These are phyloP conservation scores for Prionailurus viverrinus DNA, from an alignment of 2,113 vertebrate species.

Conservation along the genomic window DNA sequence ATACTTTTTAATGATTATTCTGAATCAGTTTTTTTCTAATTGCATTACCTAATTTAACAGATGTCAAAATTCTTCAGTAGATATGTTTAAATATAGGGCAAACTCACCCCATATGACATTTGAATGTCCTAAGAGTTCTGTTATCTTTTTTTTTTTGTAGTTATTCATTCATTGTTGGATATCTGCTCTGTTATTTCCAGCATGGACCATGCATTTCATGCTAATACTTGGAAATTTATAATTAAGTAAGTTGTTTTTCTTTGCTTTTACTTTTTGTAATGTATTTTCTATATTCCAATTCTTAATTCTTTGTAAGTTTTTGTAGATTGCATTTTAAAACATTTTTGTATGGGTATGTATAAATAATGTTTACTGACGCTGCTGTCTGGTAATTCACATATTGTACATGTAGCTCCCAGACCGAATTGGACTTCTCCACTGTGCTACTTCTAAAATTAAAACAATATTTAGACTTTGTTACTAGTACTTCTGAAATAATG, in stretches of 20 bases:
- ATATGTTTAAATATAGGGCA: not conserved
- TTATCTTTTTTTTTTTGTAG: constrained; percentile 84
- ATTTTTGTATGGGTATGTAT: not conserved
- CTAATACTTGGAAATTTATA: constrained; percentile 98
- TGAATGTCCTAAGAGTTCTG: constrained; percentile 47
- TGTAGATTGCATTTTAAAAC: constrained; percentile 37
- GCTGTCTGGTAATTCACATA: not conserved
- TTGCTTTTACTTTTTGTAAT: constrained; percentile 48
- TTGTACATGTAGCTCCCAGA: not conserved
- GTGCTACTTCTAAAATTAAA: not conserved
- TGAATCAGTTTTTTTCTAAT: not conserved
- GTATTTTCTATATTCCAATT: not conserved
- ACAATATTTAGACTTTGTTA: not conserved
- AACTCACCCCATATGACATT: not conserved
- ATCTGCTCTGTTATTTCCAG: constrained; percentile 95
- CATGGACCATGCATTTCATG: constrained; percentile 97
- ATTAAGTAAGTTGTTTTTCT: constrained; percentile 92
- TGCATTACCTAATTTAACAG: not conserved
- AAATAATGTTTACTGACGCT: not conserved
- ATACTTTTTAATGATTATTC: constrained; percentile 44
- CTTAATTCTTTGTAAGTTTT: not conserved
- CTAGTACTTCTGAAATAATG: not conserved
- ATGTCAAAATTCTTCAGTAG: not conserved
- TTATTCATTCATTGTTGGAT: constrained; percentile 95
- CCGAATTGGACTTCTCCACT: not conserved